Base-by-base conservation (phyloP, 1,140 invertebrate genomes). In the Lordiphosa collinella region DNA sequence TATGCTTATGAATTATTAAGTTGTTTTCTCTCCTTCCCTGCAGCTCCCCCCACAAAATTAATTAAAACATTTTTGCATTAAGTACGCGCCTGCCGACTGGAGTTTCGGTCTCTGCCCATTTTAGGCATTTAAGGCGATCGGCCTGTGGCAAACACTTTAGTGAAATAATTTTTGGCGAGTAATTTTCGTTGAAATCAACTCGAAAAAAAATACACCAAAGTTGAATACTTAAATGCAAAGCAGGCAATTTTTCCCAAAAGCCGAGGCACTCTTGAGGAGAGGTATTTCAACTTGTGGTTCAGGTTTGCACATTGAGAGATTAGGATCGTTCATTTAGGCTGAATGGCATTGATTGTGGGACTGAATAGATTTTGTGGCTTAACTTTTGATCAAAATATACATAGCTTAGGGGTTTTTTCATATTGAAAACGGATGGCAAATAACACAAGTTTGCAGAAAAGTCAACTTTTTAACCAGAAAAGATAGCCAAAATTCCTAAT, bases 21-120 rank as follows among this genome's bases (percentile, higher is more conserved):
- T 82, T 72, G 76, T 82, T 78, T 68, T 54, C 50, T 59, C 48
- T 12, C 31, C 47, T 8, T 36, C 38, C 43, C 50, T 40, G 3
- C 14, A 2, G 0, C 12, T 2, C 9, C 18, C 14, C 14, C 4
- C 14, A 22, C 47, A 67, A 84, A 82, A 84, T 78, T 82, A 84
- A 82, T 82, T 82, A 82, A 82, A 82, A 82, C 78, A 82, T 82
- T 82, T 82, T 72, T 82, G 78, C 72, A 59, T 78, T 84, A 82
- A 82, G 67, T 82, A 63, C 49, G 36, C 38, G 43, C 41, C 46
- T 8, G 22, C 34, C 8, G 14, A 6, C 35, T 16, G 6, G 6
- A 55, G 54, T 25, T 25, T 25, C 29, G 11, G 31, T 37, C 31
- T 34, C 49, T 61, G 46, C 68, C 68, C 44, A 69, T 70, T 70